Percentiles rank a stretch among this genome's conserved stretches.
These are phyloP conservation scores for Sporophila hypoxantha DNA, from an alignment of 2,113 vertebrate species.

Conservation along the genomic window DNA sequence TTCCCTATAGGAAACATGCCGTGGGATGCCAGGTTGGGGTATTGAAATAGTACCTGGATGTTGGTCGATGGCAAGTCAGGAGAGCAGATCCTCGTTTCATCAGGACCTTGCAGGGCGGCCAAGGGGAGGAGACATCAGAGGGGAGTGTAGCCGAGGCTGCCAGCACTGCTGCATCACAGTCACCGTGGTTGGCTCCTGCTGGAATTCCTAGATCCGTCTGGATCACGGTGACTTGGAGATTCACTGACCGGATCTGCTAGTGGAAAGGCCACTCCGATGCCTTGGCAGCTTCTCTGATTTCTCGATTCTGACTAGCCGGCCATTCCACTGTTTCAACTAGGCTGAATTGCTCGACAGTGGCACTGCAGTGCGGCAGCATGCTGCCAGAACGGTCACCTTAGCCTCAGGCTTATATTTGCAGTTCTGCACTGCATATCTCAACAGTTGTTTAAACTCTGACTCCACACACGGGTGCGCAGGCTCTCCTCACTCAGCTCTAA, in stretches of 20 bases:
- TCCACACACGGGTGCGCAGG: accelerated
- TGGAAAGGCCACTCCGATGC: too few relatives aligned
- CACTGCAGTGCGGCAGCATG: too few relatives aligned
- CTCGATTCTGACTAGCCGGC: too few relatives aligned
- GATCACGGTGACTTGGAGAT: too few relatives aligned
- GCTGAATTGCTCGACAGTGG: too few relatives aligned
- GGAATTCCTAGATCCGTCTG: background rate
- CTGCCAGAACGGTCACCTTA: too few relatives aligned
- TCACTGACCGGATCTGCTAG: too few relatives aligned
- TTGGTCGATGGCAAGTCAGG: background rate
- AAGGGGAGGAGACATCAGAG: background rate
- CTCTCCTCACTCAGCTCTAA: background rate
- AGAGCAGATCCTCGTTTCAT: background rate
- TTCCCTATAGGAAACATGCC: background rate
- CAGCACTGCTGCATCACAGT: too few relatives aligned
- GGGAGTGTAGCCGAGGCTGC: background rate
- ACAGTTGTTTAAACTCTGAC: accelerated
- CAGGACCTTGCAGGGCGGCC: too few relatives aligned
- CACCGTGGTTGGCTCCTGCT: too few relatives aligned
- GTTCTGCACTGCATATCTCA: background rate
- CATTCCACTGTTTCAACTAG: too few relatives aligned
- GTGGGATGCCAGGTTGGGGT: background rate
- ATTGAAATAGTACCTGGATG: background rate
- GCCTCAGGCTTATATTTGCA: background rate
- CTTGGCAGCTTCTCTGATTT: too few relatives aligned